Conservation (phyloP, 2,113 vertebrate genomes). For the Heterotilapia buettikoferi region DNA sequence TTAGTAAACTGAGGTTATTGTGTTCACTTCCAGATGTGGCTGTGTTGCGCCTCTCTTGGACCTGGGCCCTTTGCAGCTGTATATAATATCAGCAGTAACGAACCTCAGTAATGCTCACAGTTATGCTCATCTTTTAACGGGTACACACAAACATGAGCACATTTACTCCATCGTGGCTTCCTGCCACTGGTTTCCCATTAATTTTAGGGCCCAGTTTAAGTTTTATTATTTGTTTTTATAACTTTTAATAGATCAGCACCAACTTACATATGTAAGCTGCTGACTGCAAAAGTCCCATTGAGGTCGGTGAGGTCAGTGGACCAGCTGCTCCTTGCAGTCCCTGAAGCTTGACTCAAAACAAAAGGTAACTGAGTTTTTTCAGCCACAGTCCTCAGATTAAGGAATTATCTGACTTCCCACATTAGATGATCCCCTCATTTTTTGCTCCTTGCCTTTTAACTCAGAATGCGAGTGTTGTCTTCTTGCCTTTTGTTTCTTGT, state of each 20-base stretch:
- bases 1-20: not conserved
- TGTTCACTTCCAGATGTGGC: not conserved
- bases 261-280: not conserved
- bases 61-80: not conserved
- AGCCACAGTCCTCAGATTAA: not conserved
- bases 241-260: not conserved
- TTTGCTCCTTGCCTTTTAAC: not conserved
- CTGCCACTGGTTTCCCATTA: not conserved
- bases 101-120: not conserved
- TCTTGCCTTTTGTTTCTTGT: not conserved
- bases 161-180: not conserved
- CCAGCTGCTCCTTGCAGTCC: not conserved
- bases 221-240: not conserved
- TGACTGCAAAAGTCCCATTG: not conserved
- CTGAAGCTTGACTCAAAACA: not conserved
- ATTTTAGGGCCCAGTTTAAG: not conserved
- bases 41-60: not conserved
- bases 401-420: not conserved
- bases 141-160: not conserved
- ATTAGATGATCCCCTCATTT: not conserved
- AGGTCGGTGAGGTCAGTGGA: not conserved
- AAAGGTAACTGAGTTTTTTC: not conserved
- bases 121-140: not conserved
- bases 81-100: not conserved
- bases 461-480: not conserved